Conservation (phyloP, 2,797 vertebrate genomes). For the Eulemur albifrons region DNA sequence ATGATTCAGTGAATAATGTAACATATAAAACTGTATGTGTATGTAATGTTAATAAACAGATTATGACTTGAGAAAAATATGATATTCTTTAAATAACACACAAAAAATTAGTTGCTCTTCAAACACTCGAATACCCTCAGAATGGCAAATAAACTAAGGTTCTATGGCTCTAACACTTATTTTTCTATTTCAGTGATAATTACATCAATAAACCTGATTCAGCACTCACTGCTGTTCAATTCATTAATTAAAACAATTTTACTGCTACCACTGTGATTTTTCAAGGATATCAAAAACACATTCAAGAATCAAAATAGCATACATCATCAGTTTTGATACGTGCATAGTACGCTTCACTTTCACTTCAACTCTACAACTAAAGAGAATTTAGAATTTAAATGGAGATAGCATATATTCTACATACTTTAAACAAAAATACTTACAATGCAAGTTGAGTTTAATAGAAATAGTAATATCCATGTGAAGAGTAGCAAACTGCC, state of each 20-base stretch:
- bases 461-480: background rate
- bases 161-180: constrained; percentile 48
- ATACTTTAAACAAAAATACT: background rate
- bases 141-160: constrained; percentile 64
- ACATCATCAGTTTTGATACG: constrained; percentile 78
- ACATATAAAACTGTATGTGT: background rate
- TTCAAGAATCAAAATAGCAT: constrained; percentile 80
- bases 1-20: background rate
- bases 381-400: constrained; percentile 56
- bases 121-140: constrained; percentile 64
- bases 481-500: background rate
- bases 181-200: constrained; percentile 81
- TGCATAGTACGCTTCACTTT: constrained; percentile 56
- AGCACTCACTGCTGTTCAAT: constrained; percentile 77
- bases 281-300: constrained; percentile 84
- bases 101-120: constrained; percentile 7
- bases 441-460: constrained; percentile 25
- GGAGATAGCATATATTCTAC: background rate
- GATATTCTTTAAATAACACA: constrained; percentile 56
- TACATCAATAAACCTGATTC: constrained; percentile 79
- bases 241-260: constrained; percentile 86
- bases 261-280: constrained; percentile 79
- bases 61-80: constrained; percentile 36
- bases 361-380: constrained; percentile 62
- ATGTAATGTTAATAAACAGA: constrained; percentile 39